phyloP scores from a whole-genome alignment of 2,888 invertebrate genomes.

The Phlogophora meticulosa region DNA sequence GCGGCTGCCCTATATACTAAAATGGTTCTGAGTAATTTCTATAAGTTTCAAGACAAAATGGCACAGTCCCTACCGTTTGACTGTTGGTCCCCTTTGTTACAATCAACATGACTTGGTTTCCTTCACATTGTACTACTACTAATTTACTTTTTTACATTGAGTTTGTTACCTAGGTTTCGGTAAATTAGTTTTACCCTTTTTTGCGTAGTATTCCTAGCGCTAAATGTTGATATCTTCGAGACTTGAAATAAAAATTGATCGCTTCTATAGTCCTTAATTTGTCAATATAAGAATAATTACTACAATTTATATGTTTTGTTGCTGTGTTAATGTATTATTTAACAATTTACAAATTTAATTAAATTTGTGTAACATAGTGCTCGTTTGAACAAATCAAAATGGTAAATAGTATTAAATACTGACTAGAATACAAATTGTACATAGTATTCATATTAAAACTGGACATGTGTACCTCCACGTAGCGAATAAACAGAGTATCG shows the following conservation, averaged over 20 bases:
- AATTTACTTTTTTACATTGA: background rate
- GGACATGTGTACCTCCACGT: constrained; percentile 10
- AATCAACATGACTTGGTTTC: background rate
- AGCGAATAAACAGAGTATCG: constrained; percentile 40
- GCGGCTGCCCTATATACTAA: constrained; percentile 7
- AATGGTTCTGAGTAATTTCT: background rate
- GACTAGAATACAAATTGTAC: constrained; percentile 26
- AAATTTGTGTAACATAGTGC: constrained; percentile 1
- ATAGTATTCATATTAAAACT: constrained; percentile 16
- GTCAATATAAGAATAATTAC: background rate
- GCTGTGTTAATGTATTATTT: background rate
- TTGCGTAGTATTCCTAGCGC: background rate
- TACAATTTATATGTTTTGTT: too few relatives aligned
- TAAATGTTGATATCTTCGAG: background rate
- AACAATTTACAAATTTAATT: background rate
- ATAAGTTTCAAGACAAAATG: background rate
- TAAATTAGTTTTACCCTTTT: background rate
- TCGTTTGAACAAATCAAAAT: constrained; percentile 21
- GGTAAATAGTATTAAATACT: constrained; percentile 10
- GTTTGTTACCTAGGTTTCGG: background rate
- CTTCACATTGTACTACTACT: background rate
- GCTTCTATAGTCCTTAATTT: background rate
- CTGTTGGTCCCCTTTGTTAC: constrained; percentile 2
- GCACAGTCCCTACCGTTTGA: constrained; percentile 3
- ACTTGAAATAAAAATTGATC: background rate